Conservation (phyloP, 2,888 invertebrate species). For the Nyleta sp. region DNA sequence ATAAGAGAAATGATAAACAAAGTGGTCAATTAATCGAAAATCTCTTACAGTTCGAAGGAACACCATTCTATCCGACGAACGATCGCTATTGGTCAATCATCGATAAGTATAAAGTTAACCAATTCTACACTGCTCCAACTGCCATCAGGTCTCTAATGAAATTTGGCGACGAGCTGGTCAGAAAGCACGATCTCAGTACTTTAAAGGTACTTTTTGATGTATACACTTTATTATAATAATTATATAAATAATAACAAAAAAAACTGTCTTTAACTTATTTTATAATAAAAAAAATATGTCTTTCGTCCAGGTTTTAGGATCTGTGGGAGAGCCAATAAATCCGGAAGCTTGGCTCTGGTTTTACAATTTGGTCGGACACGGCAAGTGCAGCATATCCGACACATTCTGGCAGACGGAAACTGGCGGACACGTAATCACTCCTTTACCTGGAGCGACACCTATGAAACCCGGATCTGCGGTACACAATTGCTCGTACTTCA, state of each 20-base stretch:
- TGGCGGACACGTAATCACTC: conserved; percentile 98
- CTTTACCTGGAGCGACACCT: conserved; percentile 97
- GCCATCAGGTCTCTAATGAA: conserved; percentile 98
- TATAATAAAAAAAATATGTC: neutral
- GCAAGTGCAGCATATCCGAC: conserved; percentile 96
- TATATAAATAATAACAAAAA: too few species aligned
- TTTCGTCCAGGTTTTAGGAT: conserved; percentile 94
- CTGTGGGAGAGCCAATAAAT: conserved; percentile 99
- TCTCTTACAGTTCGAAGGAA: conserved; percentile 93
- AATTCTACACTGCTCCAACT: conserved; percentile 99
- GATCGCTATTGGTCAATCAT: conserved; percentile 97
- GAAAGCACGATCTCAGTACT: conserved; percentile 82
- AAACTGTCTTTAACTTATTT: too few species aligned
- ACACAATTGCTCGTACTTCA: conserved; percentile 76
- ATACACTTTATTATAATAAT: too few species aligned
- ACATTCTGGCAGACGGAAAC: conserved; percentile 99
- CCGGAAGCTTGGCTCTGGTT: conserved; percentile 99
- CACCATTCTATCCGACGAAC: conserved; percentile 97
- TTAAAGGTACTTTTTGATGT: conserved; percentile 84
- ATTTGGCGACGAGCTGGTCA: conserved; percentile 93
- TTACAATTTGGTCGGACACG: conserved; percentile 91
- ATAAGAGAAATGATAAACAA: too few species aligned
- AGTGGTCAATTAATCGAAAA: neutral
- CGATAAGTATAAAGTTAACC: conserved; percentile 96
- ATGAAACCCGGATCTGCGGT: conserved; percentile 99